A percentile compares a stretch with the other conserved stretches of the same genome.
These are phyloP conservation scores for Nothoprocta pentlandii DNA, from an alignment of 2,113 vertebrate genomes.

Conservation along the genomic window DNA sequence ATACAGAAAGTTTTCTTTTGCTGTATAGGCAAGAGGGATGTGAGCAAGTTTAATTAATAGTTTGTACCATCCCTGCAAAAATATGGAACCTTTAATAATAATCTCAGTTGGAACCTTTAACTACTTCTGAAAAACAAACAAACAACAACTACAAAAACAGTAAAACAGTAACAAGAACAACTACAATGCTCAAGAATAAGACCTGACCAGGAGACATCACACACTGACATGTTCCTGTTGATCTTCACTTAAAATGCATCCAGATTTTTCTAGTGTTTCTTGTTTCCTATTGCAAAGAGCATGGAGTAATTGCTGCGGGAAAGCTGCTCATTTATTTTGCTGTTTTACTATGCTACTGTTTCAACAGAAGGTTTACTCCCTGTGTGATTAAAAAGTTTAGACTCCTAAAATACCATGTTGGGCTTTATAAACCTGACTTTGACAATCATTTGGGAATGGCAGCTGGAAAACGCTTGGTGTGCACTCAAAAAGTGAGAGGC, in stretches of 20 bases:
- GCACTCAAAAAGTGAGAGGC: not conserved
- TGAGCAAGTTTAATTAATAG: not conserved
- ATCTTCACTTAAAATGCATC: not conserved
- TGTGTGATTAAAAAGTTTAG: not conserved
- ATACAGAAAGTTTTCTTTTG: not conserved
- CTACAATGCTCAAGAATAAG: not conserved
- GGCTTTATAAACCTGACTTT: not conserved
- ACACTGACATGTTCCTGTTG: not conserved
- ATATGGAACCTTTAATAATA: not conserved
- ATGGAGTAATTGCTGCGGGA: not conserved
- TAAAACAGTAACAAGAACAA: not conserved
- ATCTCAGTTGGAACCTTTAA: not conserved
- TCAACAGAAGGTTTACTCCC: not conserved
- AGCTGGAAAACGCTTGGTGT: not conserved
- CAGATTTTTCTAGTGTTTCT: not conserved
- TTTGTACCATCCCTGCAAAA: not conserved
- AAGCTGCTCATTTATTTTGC: constrained; percentile 20
- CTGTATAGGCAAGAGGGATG: not conserved
- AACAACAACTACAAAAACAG: not conserved
- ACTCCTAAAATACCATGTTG: not conserved
- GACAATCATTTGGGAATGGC: not conserved
- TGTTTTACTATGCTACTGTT: constrained; percentile 36
- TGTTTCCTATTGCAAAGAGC: not conserved
- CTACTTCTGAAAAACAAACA: not conserved
- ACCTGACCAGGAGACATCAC: not conserved